Base-by-base conservation (phyloP, 2,888 invertebrate genomes). In the Merodon equestris region DNA sequence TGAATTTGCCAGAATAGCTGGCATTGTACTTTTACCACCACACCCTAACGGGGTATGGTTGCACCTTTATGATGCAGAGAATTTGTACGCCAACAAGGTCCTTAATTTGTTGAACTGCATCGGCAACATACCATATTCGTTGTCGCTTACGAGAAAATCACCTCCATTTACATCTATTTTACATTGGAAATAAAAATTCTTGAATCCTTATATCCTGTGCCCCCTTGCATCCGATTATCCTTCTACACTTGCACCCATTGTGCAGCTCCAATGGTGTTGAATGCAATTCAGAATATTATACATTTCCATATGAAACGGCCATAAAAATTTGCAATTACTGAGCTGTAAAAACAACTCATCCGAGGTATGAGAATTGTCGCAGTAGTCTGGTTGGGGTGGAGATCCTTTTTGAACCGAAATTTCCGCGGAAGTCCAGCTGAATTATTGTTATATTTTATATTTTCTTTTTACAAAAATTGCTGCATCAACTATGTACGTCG, bases 161-260 rank as follows among this genome's bases (percentile, higher is more conserved):
- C 58, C 56, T 74, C 45, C 54, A 74, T 74, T 79, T 74, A 73
- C 68, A 63, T 73, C 63, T 73, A 68, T 73, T 72, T 77, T 73
- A 68, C 76, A 76, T 71, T 40, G 53, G 27, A 58, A 73, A 77
- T 60, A 64, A 63, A 73, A 63, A 50, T 68, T 18, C 38, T 47
- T 17, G n/a, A 40, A 40, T 40, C 12, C 12, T 10, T 40, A 19
- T 14, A 51, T 57, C 54, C 53, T 58, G n/a, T n/a, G 40, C 38
- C n/a, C 17, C 36, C 15, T 17, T 27, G 27, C 2, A 7, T 7
- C 27, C 27, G 27, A 7, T 7, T 27, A 27, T 27, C 7, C 27
- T 27, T 27, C n/a, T n/a, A n/a, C n/a, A n/a, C n/a, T 44, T 9
- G 63, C 47, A 56, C 60, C 48, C 72, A 66, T 77, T 77, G 66